A percentile compares a stretch with the other conserved stretches of the same genome.
phyloP scores from a whole-genome alignment of 2,888 invertebrate genomes.

The Alviniconcha strummeri region DNA sequence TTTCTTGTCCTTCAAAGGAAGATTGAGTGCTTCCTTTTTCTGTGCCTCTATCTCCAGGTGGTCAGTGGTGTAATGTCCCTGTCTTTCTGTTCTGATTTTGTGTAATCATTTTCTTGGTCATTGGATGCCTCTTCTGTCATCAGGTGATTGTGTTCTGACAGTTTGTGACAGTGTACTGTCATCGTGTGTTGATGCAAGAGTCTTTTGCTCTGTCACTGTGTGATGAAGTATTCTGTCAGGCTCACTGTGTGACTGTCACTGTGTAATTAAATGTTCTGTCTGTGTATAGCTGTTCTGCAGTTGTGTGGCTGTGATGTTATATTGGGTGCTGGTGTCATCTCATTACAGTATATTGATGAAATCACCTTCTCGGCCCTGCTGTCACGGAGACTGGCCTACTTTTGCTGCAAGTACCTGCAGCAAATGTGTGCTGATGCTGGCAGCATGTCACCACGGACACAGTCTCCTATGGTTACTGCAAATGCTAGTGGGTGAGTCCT shows the following conservation, averaged over 20 bases:
- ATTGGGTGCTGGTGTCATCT: neutral
- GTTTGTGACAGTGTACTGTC: too few relatives aligned
- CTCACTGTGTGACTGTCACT: neutral
- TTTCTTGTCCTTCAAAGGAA: too few relatives aligned
- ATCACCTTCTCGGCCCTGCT: conserved; percentile 93
- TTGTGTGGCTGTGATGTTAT: neutral
- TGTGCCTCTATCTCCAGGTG: too few relatives aligned
- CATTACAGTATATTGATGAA: conserved; percentile 85
- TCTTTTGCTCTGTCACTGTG: too few relatives aligned
- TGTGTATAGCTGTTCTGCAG: neutral
- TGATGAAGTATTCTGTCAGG: too few relatives aligned
- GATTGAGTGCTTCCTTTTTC: too few relatives aligned
- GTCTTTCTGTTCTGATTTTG: too few relatives aligned
- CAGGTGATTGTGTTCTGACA: too few relatives aligned
- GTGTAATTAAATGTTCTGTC: neutral
- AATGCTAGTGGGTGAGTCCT: conserved; percentile 63
- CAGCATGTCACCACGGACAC: conserved; percentile 67
- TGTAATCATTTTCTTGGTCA: too few relatives aligned
- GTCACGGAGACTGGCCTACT: conserved; percentile 88
- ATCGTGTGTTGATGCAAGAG: too few relatives aligned
- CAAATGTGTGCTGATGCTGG: conserved; percentile 73
- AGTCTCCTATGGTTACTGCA: conserved; percentile 71
- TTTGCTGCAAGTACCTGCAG: conserved; percentile 89
- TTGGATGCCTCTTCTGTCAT: too few relatives aligned
- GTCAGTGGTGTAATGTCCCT: too few relatives aligned